Base-by-base conservation (phyloP, 2,888 invertebrate genomes). In the Orthosia cruda region DNA sequence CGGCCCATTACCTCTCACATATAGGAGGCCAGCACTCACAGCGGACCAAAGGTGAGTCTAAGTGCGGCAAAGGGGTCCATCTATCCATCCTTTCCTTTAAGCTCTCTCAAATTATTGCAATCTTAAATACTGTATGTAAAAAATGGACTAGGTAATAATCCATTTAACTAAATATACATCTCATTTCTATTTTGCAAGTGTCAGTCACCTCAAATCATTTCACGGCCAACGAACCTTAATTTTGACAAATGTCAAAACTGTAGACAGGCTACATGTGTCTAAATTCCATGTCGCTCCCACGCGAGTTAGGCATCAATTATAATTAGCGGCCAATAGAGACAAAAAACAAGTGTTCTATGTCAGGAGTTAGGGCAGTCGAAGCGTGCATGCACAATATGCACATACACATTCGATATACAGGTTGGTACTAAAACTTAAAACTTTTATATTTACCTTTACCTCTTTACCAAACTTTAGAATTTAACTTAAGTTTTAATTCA, bases 341-440 rank as follows among this genome's bases (percentile, higher is more conserved):
- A 77, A 64, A 81, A 70, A 83, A 77, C 81, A 79, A 68, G 65
- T 74, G 80, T 74, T 79, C 47, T n/a, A 15, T 64, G 74, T 74
- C 74, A 68, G 23, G 12, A 58, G 52, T 66, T 45, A 32, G 54
- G 55, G 47, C n/a, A 57, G 58, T 59, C 16, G 15, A 50, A 63
- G 52, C 50, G 49, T 54, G 54, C 58, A 70, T 67, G 59, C 59
- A 57, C 67, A 74, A 54, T 54, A 69, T 67, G 58, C 59, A 57
- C 61, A 71, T 55, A 50, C 47, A 63, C 32, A 55, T 62, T 32
- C 23, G n/a, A 13, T 55, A 58, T 72, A 81, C 69, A 81, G 83
- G 71, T 0, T 77, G 80, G 2, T 49, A 63, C 13, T 50, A 23
- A 57, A 13, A 32, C 18, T 12, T 58, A 18, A n/a, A 0, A 16